Base-by-base conservation (phyloP, 2,113 vertebrate species). In the Ondatra zibethicus region DNA sequence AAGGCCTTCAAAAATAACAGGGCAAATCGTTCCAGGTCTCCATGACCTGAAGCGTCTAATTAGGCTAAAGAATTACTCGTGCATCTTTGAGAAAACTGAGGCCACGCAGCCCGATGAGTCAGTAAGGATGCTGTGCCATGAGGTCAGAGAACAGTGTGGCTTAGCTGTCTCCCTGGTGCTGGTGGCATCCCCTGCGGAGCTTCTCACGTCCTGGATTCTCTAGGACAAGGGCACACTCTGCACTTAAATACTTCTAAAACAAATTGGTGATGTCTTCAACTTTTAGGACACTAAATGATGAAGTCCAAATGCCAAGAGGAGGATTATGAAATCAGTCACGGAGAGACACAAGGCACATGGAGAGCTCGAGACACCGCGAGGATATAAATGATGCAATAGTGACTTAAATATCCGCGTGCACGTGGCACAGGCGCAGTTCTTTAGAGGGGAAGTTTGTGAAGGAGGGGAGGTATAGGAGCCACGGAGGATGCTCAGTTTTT, bases 21-120 rank as follows among this genome's bases (percentile, higher is more conserved):
- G 93, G 63, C 95, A 93, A 88, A 80, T 42, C 92, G 97, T 94
- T 63, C 95, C 92, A 93, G 97, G 97, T 97, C 96, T 97, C 70
- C 88, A 58, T 97, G 95, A 97, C 97, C 95, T 88, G 87, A 96
- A 85, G 73, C 66, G 58, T 93, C 82, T 84, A 84, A 92, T n/a
- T 50, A 97, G 88, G 87, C 63, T 25, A 10, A 93, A 92, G 84
- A 97, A 93, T 97, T 96, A 95, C 91, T 94, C 91, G 86, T 66
- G 36, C 10, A 76, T 87, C 88, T 91, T 72, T 70, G 95, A 96
- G 96, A 93, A 92, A 85, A 73, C 88, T 55, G 91, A 91, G 72
- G 66, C 88, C 47, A n/a, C 36, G 80, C 68, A 11, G 78, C 31
- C 27, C 88, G 63, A 93, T 90, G 95, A 91, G 91, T 96, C 94